These are phyloP conservation scores for Gavialis gangeticus DNA, from an alignment of 2,113 vertebrate species.

Conservation along the genomic window DNA sequence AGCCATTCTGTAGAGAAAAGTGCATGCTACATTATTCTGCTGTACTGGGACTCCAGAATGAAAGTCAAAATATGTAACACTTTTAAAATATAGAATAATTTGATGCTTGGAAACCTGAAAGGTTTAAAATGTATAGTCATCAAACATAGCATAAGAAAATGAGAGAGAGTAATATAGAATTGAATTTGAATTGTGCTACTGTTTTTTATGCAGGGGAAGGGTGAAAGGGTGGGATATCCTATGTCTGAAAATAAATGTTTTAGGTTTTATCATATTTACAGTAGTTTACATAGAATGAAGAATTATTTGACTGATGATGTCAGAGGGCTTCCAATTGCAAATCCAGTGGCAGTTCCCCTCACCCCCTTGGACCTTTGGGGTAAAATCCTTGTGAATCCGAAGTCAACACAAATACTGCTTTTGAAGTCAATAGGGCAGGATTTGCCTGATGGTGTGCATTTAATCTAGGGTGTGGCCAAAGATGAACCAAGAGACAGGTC, in stretches of 20 bases:
- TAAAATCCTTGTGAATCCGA: background rate
- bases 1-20: background rate
- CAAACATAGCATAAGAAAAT: background rate
- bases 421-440: background rate
- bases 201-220: background rate
- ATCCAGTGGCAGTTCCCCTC: background rate
- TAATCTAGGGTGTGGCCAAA: background rate
- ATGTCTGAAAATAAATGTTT: background rate
- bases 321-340: background rate
- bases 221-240: background rate
- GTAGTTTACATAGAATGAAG: background rate
- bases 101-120: background rate
- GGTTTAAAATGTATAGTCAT: background rate
- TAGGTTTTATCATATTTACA: background rate
- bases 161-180: background rate
- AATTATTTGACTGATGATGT: background rate
- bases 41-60: background rate
- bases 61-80: background rate
- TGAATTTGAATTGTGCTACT: background rate
- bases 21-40: background rate
- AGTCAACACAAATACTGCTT: background rate
- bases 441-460: background rate
- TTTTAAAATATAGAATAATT: slow-evolving; percentile 2
- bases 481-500: background rate
- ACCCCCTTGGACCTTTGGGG: background rate